Conservation (phyloP, 2,797 vertebrate species). For the Sylvia borin region DNA sequence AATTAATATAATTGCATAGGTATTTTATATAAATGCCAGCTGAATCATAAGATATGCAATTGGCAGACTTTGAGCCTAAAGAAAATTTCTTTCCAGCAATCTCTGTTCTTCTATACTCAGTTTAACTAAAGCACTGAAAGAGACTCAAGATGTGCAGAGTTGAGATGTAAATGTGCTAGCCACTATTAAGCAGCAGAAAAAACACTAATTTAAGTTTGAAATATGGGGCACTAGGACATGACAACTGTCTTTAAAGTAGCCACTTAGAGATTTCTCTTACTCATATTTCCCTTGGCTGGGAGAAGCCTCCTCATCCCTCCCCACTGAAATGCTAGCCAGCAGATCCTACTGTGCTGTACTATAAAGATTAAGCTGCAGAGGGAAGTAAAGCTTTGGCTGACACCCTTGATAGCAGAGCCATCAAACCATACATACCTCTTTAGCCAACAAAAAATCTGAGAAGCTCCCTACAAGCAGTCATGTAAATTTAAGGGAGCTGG, state of each 20-base stretch:
- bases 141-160: neutral
- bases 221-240: slow-evolving; percentile 12
- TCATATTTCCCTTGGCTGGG: neutral
- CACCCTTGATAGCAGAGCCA: neutral
- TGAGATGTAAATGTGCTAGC: slow-evolving; percentile 18
- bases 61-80: slow-evolving; percentile 59
- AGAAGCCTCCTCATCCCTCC: neutral
- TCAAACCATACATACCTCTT: neutral
- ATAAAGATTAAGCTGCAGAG: neutral
- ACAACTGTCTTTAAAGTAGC: slow-evolving; percentile 47
- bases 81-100: slow-evolving; percentile 63
- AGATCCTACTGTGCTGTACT: neutral
- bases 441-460: neutral
- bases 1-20: slow-evolving; percentile 64
- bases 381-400: neutral
- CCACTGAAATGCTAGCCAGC: neutral
- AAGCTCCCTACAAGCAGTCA: neutral
- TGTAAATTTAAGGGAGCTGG: neutral
- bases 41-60: slow-evolving; percentile 53
- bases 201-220: slow-evolving; percentile 60
- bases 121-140: slow-evolving; percentile 58
- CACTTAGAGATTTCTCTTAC: slow-evolving; percentile 34
- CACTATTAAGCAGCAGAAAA: slow-evolving; percentile 48
- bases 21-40: slow-evolving; percentile 50
- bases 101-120: slow-evolving; percentile 45